These are phyloP conservation scores for Cheilinus undulatus DNA, from an alignment of 2,113 vertebrate species.

Conservation along the genomic window DNA sequence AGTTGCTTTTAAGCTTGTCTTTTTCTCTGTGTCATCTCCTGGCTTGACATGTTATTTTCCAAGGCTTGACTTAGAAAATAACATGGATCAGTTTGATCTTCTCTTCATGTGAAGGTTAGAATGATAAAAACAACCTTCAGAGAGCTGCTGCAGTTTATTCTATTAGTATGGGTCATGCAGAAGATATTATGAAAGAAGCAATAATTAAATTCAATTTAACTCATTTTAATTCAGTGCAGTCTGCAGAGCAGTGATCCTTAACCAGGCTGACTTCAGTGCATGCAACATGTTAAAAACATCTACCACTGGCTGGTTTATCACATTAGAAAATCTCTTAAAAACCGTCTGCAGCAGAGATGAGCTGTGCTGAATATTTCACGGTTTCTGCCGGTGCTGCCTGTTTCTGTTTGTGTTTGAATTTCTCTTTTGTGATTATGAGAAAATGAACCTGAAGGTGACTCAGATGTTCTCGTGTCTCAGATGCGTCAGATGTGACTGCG, in stretches of 20 bases:
- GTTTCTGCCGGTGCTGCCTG: neutral
- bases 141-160: neutral
- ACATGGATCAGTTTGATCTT: neutral
- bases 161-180: neutral
- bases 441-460: neutral
- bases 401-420: neutral
- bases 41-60: neutral
- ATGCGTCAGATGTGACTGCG: neutral
- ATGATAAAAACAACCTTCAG: neutral
- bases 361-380: neutral
- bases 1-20: too few relatives aligned
- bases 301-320: too few relatives aligned
- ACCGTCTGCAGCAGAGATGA: neutral
- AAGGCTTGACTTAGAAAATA: neutral
- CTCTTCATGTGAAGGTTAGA: neutral
- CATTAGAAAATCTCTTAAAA: neutral
- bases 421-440: neutral
- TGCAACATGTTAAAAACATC: too few relatives aligned
- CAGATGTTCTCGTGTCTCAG: neutral
- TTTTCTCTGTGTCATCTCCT: too few relatives aligned
- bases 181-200: slow-evolving; percentile 4
- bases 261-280: neutral
- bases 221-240: too few relatives aligned
- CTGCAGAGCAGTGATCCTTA: neutral
- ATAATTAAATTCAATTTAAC: neutral